phyloP scores from a whole-genome alignment of 2,888 invertebrate species.

The Lypha dubia region DNA sequence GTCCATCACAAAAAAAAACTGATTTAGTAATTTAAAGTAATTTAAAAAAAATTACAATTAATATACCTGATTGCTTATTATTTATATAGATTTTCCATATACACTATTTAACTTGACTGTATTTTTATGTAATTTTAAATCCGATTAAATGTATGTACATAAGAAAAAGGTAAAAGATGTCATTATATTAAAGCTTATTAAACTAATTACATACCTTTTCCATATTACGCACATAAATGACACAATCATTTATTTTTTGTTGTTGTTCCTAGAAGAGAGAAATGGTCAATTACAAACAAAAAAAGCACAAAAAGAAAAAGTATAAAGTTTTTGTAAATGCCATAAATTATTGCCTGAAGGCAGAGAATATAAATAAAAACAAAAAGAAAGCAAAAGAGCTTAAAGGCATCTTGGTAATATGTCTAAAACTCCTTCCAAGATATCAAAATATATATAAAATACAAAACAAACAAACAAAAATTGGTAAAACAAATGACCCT shows the following conservation, averaged over 20 bases:
- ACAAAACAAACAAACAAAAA: background rate
- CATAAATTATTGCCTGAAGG: slow-evolving; percentile 60
- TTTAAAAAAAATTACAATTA: too few species aligned
- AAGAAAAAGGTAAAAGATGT: too few species aligned
- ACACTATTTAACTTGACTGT: background rate
- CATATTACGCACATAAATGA: background rate
- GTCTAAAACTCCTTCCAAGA: slow-evolving; percentile 20
- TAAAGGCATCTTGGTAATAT: slow-evolving; percentile 1
- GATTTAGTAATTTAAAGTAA: too few species aligned
- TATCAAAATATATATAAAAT: slow-evolving; percentile 27
- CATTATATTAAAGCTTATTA: too few species aligned
- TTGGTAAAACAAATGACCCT: slow-evolving; percentile 28
- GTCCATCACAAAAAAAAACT: too few species aligned
- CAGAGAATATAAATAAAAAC: slow-evolving; percentile 12
- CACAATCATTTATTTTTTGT: background rate
- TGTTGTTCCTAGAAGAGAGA: background rate
- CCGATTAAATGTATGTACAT: too few species aligned
- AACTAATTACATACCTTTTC: too few species aligned
- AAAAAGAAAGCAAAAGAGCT: slow-evolving; percentile 4
- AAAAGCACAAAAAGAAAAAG: slow-evolving; percentile 71
- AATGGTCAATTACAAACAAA: slow-evolving; percentile 65
- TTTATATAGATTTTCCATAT: background rate
- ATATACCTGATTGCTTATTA: too few species aligned
- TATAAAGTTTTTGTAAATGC: slow-evolving; percentile 27
- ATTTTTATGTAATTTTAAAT: slow-evolving; percentile 33